Percentiles rank a stretch among this genome's conserved stretches.
These are phyloP conservation scores for Lithosia quadra DNA, from an alignment of 2,888 invertebrate species.

Conservation along the genomic window DNA sequence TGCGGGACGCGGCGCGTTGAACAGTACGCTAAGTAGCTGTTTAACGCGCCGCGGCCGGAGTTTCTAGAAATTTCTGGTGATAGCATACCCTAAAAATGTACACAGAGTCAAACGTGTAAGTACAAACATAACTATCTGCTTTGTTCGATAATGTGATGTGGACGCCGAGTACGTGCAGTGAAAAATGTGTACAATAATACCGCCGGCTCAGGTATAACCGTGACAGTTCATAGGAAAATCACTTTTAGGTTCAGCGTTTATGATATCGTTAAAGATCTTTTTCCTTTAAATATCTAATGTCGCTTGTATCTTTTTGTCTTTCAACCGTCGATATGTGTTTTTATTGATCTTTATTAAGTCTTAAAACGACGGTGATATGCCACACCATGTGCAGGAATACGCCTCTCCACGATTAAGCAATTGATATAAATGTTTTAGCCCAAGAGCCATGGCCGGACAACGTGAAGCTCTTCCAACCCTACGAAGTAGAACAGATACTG, in stretches of 20 bases:
- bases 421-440: constrained; percentile 76
- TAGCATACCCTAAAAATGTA: background rate
- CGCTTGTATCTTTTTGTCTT: background rate
- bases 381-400: background rate
- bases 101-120: background rate
- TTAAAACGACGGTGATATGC: no score
- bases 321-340: background rate
- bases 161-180: background rate
- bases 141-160: background rate
- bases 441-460: constrained; percentile 97
- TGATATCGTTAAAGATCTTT: background rate
- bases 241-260: background rate
- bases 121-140: background rate
- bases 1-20: constrained; percentile 1
- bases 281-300: background rate
- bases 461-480: constrained; percentile 94
- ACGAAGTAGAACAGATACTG: constrained; percentile 97
- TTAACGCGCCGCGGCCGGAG: background rate
- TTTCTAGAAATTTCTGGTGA: background rate
- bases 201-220: background rate
- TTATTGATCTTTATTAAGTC: background rate
- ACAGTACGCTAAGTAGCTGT: background rate
- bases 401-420: background rate
- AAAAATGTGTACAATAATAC: background rate
- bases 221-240: background rate